Conservation (phyloP, 2,113 vertebrate species). For the Emberiza fucata region DNA sequence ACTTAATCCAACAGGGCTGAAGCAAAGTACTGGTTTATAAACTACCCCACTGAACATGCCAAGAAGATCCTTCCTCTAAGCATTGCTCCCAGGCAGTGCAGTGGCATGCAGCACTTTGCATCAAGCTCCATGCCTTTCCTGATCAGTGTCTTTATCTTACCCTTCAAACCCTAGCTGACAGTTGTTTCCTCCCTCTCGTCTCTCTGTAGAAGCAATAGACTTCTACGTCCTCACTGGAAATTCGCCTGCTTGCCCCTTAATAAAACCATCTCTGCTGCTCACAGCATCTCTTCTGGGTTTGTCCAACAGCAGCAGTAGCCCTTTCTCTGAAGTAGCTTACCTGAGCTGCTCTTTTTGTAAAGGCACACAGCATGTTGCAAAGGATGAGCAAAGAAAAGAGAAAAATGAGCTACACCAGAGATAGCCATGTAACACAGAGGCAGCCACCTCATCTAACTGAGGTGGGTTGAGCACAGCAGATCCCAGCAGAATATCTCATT, state of each 20-base stretch:
- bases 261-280: background rate
- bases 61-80: background rate
- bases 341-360: background rate
- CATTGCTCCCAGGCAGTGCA: background rate
- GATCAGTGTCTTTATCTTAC: background rate
- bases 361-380: background rate
- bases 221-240: background rate
- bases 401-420: background rate
- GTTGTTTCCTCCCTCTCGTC: background rate
- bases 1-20: background rate
- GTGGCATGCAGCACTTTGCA: background rate
- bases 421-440: background rate
- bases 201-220: background rate
- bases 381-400: background rate
- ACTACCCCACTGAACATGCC: no score
- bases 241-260: background rate
- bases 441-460: fast-evolving
- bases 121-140: background rate
- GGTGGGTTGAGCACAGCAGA: fast-evolving
- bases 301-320: background rate
- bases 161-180: background rate
- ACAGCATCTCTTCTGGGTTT: background rate
- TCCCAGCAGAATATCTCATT: background rate
- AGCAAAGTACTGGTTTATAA: background rate
- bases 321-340: background rate